A percentile compares a stretch with the other conserved stretches of the same genome.
Conservation (phyloP, 2,113 vertebrate genomes). For the Irena cyanogastra region DNA sequence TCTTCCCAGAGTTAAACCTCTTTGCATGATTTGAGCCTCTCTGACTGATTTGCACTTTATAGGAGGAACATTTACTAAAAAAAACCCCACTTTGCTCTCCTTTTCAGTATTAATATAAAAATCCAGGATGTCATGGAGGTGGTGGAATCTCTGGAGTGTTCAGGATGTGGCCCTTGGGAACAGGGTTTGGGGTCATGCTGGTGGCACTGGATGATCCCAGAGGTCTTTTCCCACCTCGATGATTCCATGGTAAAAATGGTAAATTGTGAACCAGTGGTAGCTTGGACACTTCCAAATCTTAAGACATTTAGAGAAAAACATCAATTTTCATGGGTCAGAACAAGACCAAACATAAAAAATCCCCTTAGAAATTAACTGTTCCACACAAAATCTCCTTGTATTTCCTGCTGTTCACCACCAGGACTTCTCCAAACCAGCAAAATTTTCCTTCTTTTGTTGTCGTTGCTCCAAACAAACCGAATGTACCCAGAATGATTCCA, state of each 20-base stretch:
- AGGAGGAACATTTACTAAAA: neutral
- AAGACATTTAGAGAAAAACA: neutral
- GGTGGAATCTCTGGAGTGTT: neutral
- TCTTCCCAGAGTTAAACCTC: neutral
- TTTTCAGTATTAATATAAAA: neutral
- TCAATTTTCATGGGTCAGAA: neutral
- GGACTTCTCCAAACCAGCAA: neutral
- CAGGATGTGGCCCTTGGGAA: neutral
- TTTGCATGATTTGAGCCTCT: neutral
- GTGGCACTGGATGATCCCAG: fast-evolving
- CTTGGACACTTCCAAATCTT: neutral
- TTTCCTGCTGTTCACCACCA: neutral
- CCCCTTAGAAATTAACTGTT: neutral
- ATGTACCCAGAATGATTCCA: neutral
- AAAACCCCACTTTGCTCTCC: fast-evolving
- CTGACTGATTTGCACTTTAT: neutral
- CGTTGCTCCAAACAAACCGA: neutral
- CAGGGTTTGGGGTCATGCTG: neutral
- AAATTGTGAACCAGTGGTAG: neutral
- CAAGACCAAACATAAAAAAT: neutral
- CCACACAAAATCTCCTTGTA: neutral
- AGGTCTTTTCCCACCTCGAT: fast-evolving
- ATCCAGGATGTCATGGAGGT: neutral
- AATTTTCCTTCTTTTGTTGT: neutral
- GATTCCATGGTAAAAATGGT: neutral